Base-by-base conservation (phyloP, 2,888 invertebrate genomes). In the Heliconius ethilla region DNA sequence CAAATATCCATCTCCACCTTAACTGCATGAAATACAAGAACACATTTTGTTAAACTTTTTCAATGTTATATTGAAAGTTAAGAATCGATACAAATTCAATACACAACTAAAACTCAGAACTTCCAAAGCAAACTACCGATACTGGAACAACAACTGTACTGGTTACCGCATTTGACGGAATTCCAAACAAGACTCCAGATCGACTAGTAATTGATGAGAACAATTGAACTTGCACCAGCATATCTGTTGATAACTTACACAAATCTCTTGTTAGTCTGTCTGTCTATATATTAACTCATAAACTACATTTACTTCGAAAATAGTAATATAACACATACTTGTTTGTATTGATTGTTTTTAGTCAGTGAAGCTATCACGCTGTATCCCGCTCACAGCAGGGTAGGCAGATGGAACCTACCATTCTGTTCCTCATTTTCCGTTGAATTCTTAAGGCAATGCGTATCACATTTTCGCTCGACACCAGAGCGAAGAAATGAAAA, bases 131-230 rank as follows among this genome's bases (percentile, higher is more conserved):
- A 37, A 69, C 69, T 27, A 18, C 40, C 15, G n/a, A 37, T 40
- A 40, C 25, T 25, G 40, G 9, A 69, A 69, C 69, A 69, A 40
- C 40, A 69, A 69, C 40, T 69, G 40, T 15, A 40, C 15, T n/a
- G 25, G n/a, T n/a, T 13, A 4, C 37, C 37, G 37, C n/a, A 25
- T 67, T 67, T 25, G 40, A 67, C 25, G 67, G 67, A 67, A 40
- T 37, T 67, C 13, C 40, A 67, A 40, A 25, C 40, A 25, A 67
- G 37, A 25, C 29, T 27, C 29, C 4, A 25, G n/a, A 67, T 67
- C 40, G 67, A n/a, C n/a, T n/a, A 67, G 25, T 67, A 67, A 67
- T 67, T 40, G 67, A 25, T 69, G 40, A 45, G 25, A 69, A 69
- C 40, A 69, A 69, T 69, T 1, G 25, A 69, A 40, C 15, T 40